These are phyloP conservation scores for Asbolus verrucosus DNA, from an alignment of 1,140 invertebrate species.

Conservation along the genomic window DNA sequence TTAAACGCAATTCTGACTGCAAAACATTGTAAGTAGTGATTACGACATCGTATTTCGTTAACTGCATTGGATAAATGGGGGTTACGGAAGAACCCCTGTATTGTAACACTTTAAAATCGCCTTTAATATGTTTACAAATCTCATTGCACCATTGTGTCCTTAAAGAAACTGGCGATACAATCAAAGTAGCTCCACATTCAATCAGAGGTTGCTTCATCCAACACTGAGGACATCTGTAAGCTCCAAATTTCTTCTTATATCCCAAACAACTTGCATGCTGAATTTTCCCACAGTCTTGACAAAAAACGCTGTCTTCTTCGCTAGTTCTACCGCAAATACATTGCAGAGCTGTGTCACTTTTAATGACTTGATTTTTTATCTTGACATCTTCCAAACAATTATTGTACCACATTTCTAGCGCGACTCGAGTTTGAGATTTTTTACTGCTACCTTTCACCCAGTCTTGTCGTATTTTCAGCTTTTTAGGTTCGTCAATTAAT, in stretches of 20 bases:
- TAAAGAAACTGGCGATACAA: conserved; percentile 79
- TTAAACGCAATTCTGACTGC: conserved; percentile 71
- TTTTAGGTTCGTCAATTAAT: conserved; percentile 40
- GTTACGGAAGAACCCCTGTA: conserved; percentile 70
- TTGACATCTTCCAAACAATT: conserved; percentile 49
- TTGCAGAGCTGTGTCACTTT: conserved; percentile 49
- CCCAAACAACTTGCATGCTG: conserved; percentile 76
- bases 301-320: conserved; percentile 65
- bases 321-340: conserved; percentile 62
- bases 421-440: conserved; percentile 50
- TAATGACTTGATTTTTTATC: conserved; percentile 3
- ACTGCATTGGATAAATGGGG: conserved; percentile 75
- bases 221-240: conserved; percentile 75
- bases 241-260: conserved; percentile 63
- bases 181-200: conserved; percentile 75
- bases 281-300: conserved; percentile 69
- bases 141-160: conserved; percentile 82
- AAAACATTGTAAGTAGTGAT: conserved; percentile 80
- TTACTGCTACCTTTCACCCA: conserved; percentile 46
- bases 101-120: conserved; percentile 70
- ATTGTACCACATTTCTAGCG: conserved; percentile 58
- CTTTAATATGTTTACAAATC: conserved; percentile 75
- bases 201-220: conserved; percentile 68
- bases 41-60: conserved; percentile 80
- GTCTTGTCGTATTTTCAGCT: conserved; percentile 49